These are phyloP conservation scores for Omphaloscelis lunosa DNA, from an alignment of 2,888 invertebrate genomes.

Conservation along the genomic window DNA sequence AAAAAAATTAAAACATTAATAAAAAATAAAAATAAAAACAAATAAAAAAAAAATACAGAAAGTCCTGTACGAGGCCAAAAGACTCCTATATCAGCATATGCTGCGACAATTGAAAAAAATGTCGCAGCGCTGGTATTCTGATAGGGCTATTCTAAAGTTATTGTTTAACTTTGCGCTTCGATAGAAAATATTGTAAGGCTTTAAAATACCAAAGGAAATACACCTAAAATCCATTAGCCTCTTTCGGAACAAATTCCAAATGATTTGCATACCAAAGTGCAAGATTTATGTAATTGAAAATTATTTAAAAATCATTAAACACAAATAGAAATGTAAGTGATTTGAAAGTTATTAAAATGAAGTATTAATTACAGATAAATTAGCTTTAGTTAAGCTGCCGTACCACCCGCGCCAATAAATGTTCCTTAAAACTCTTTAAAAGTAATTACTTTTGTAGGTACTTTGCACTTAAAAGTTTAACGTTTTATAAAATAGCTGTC, in stretches of 20 bases:
- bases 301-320: not conserved
- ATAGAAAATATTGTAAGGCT: not conserved
- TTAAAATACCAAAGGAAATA: not conserved
- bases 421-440: constrained; percentile 20
- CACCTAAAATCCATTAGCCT: constrained; percentile 1
- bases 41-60: too few species aligned
- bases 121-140: too few species aligned
- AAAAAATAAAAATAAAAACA: too few species aligned
- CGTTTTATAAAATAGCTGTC: constrained; percentile 1
- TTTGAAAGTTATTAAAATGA: not conserved
- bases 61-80: too few species aligned
- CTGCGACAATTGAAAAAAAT: too few species aligned
- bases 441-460: constrained; percentile 10
- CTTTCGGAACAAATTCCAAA: not conserved
- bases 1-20: too few species aligned
- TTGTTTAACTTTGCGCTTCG: not conserved
- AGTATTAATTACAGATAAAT: not conserved
- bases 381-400: not conserved
- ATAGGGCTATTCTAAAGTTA: too few species aligned
- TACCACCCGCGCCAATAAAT: not conserved
- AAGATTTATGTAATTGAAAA: constrained; percentile 7
- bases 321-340: not conserved
- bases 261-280: constrained; percentile 17
- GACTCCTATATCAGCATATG: too few species aligned
- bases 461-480: not conserved